phyloP scores from a whole-genome alignment of 2,113 vertebrate species.

The Dendropsophus ebraccatus region DNA sequence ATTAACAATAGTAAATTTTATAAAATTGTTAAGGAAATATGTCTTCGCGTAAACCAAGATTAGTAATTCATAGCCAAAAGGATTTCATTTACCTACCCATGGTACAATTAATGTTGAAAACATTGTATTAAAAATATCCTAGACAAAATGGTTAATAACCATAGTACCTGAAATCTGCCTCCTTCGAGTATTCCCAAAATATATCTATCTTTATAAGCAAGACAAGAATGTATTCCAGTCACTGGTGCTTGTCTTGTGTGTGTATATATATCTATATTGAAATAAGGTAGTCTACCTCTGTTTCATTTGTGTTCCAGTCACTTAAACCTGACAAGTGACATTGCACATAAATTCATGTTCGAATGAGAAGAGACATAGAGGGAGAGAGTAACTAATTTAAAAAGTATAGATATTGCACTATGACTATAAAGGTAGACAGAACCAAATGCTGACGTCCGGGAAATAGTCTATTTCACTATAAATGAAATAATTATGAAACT shows the following conservation, averaged over 20 bases:
- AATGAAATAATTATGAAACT: background rate
- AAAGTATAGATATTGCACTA: background rate
- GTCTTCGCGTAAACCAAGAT: too few relatives aligned
- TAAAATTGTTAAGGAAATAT: too few relatives aligned
- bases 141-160: background rate
- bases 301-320: conserved; percentile 28
- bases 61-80: too few relatives aligned
- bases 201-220: background rate
- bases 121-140: background rate
- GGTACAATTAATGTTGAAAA: background rate
- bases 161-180: background rate
- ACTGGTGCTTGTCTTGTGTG: background rate
- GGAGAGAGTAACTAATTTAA: conserved; percentile 16
- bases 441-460: background rate
- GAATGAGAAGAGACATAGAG: conserved; percentile 12
- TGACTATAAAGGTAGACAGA: background rate
- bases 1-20: too few relatives aligned
- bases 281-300: conserved; percentile 1
- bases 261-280: background rate
- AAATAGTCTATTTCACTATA: background rate
- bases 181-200: background rate
- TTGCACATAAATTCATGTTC: conserved; percentile 23
- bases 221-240: background rate
- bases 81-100: too few relatives aligned
- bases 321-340: conserved; percentile 18